Percentiles rank a stretch among this genome's conserved stretches.
Evolutionary conservation across 2,113 vertebrate genomes (phyloP).

Genomic region (Paraplagusia blochii): DNA sequence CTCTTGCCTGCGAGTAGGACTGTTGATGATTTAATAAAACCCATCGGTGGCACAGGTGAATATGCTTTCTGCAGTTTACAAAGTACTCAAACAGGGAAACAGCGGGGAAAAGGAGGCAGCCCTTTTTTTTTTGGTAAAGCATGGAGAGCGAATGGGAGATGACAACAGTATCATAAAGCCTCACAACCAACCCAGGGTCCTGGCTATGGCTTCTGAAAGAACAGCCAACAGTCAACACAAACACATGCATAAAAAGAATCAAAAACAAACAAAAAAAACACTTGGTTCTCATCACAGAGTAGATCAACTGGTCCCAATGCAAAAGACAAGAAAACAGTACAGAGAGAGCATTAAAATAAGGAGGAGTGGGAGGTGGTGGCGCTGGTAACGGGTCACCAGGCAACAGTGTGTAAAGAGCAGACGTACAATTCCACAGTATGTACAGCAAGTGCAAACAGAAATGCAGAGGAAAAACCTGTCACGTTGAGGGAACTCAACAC

Average conservation of each 20-base stretch:
- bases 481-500: neutral
- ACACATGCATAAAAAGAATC: neutral
- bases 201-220: slow-evolving; percentile 60
- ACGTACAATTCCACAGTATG: neutral
- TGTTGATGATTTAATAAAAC: slow-evolving; percentile 2
- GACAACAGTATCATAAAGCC: slow-evolving; percentile 34
- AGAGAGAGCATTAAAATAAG: neutral
- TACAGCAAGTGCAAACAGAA: slow-evolving; percentile 1
- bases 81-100: slow-evolving; percentile 20
- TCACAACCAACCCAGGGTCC: slow-evolving; percentile 31
- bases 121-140: slow-evolving; percentile 69
- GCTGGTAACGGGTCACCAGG: slow-evolving; percentile 20
- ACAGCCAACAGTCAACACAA: neutral
- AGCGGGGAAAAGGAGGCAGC: slow-evolving; percentile 55
- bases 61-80: slow-evolving; percentile 29
- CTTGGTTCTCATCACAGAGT: neutral
- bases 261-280: neutral
- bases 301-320: slow-evolving; percentile 32
- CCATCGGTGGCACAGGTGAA: slow-evolving; percentile 33
- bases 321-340: slow-evolving; percentile 10
- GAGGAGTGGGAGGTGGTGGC: slow-evolving; percentile 28
- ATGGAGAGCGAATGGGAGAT: slow-evolving; percentile 32
- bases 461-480: too few species aligned
- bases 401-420: slow-evolving; percentile 19
- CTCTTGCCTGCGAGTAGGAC: slow-evolving; percentile 15